Conservation (phyloP, 2,113 vertebrate genomes). For the Lasiurus cinereus region DNA sequence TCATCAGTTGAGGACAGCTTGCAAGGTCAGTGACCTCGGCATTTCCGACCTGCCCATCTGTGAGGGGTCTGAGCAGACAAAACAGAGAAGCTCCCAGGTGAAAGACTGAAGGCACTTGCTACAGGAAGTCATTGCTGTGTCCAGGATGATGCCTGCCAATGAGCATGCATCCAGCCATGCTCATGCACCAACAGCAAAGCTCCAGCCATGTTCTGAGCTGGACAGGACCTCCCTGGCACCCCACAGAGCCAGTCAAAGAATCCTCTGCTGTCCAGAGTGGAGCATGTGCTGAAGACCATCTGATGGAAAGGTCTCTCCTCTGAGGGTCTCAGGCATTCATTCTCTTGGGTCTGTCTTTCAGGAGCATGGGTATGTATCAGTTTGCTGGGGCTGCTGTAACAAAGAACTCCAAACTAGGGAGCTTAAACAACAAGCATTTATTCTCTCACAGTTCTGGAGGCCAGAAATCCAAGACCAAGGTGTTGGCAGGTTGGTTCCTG, state of each 20-base stretch:
- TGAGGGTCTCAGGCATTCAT: not conserved
- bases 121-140: not conserved
- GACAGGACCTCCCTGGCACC: rapidly evolving
- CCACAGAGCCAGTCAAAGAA: rapidly evolving
- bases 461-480: not conserved
- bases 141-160: not conserved
- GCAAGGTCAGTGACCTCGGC: too few species aligned
- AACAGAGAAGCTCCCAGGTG: not conserved
- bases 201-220: not conserved
- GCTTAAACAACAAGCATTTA: not conserved
- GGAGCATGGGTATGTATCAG: not conserved
- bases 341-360: not conserved
- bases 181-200: too few species aligned
- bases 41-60: not conserved
- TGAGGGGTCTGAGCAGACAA: not conserved
- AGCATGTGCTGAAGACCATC: not conserved
- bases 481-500: rapidly evolving
- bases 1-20: not conserved
- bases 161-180: too few species aligned
- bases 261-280: not conserved
- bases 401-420: not conserved
- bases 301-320: too few species aligned
- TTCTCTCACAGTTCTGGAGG: not conserved
- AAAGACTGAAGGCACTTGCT: not conserved
- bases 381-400: not conserved